Conservation (phyloP, 2,113 vertebrate genomes). For the Sturnus vulgaris region DNA sequence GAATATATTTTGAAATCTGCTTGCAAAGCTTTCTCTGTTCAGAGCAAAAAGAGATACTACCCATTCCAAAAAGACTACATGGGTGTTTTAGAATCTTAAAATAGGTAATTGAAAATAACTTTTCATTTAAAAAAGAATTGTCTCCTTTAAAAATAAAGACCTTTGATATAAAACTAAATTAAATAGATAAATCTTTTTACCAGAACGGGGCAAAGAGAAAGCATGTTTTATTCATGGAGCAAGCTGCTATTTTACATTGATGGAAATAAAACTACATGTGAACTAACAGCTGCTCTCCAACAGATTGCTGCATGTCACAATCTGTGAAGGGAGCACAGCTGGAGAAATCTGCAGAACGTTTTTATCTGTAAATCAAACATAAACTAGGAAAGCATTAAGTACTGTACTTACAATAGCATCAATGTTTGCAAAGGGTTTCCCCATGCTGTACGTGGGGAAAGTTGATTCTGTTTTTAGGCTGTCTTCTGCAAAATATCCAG, state of each 20-base stretch:
- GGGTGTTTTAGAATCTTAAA: neutral
- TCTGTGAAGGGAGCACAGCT: constrained; percentile 62
- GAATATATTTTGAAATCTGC: neutral
- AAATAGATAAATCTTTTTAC: constrained; percentile 40
- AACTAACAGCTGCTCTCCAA: constrained; percentile 67
- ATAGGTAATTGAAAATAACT: neutral
- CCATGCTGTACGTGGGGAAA: neutral
- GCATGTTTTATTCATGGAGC: constrained; percentile 69
- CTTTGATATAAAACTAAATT: neutral
- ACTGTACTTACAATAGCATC: neutral
- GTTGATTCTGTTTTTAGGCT: neutral
- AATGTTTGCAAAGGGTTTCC: neutral
- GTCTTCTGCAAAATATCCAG: neutral
- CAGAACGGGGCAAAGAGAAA: neutral
- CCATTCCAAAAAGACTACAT: neutral
- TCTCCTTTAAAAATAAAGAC: constrained; percentile 10
- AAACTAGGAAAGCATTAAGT: constrained; percentile 41
- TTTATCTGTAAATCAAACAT: constrained; percentile 66
- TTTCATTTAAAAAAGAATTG: neutral
- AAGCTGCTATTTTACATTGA: constrained; percentile 63
- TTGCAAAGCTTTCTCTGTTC: neutral
- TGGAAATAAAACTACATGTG: constrained; percentile 66
- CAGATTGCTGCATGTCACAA: constrained; percentile 39
- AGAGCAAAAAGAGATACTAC: neutral
- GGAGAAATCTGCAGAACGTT: constrained; percentile 47